Percentiles rank a stretch among this genome's conserved stretches.
Evolutionary conservation across 2,113 vertebrate genomes (phyloP).

Genomic region (Pituophis catenifer): DNA sequence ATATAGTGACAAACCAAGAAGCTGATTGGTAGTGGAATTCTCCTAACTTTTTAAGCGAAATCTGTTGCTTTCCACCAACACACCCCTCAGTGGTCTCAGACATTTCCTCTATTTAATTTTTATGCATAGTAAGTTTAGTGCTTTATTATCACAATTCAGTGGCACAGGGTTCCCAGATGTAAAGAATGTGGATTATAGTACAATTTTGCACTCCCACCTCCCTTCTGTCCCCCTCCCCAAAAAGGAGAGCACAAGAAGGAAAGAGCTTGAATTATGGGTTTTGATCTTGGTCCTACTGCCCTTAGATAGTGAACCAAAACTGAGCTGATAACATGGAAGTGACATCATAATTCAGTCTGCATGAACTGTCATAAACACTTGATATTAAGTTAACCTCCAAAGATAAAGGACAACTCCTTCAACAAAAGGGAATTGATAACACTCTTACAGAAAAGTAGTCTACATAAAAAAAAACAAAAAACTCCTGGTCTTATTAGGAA

Average conservation of each 20-base stretch:
- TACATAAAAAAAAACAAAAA: conserved; percentile 14
- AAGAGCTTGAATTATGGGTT: conserved; percentile 64
- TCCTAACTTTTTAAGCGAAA: background rate
- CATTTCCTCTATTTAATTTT: background rate
- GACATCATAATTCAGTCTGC: conserved; percentile 73
- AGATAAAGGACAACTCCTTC: conserved; percentile 69
- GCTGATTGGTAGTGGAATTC: background rate
- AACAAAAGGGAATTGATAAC: conserved; percentile 56
- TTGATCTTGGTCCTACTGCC: conserved; percentile 57
- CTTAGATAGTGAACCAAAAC: conserved; percentile 55
- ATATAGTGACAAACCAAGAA: background rate
- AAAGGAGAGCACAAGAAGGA: conserved; percentile 44
- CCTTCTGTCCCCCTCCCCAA: background rate
- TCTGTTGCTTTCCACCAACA: no score
- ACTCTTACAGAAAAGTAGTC: conserved; percentile 20
- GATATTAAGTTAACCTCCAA: conserved; percentile 64
- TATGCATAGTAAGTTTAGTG: background rate
- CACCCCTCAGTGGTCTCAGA: background rate
- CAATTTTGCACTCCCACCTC: conserved; percentile 56
- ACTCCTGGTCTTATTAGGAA: conserved; percentile 7
- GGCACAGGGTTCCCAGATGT: conserved; percentile 25
- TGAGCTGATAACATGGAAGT: conserved; percentile 65
- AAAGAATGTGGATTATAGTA: conserved; percentile 61
- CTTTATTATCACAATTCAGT: conserved; percentile 27
- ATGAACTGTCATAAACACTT: conserved; percentile 76